Percentiles rank a stretch among this genome's conserved stretches.
These are phyloP conservation scores for Stictocephala bisonia DNA, from an alignment of 2,888 invertebrate genomes.

Conservation along the genomic window DNA sequence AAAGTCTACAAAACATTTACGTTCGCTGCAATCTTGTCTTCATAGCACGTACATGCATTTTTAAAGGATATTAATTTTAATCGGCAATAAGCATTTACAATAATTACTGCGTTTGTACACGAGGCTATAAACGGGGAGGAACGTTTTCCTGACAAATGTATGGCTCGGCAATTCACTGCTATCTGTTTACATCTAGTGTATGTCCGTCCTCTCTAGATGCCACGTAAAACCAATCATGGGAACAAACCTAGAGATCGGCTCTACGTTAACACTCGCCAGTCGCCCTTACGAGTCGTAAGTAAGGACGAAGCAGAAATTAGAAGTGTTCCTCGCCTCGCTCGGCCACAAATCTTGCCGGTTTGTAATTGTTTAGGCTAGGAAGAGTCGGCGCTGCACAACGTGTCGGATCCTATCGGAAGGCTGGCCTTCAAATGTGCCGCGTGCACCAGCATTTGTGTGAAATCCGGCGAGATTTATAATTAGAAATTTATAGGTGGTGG, in stretches of 20 bases:
- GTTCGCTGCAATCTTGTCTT: too few species aligned
- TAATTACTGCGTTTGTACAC: too few species aligned
- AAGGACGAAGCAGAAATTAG: slow-evolving; percentile 39
- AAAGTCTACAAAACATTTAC: too few species aligned
- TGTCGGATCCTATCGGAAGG: slow-evolving; percentile 41
- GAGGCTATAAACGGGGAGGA: too few species aligned
- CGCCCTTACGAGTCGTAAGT: slow-evolving; percentile 39
- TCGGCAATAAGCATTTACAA: too few species aligned
- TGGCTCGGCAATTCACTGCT: too few species aligned
- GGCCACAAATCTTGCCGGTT: slow-evolving; percentile 15
- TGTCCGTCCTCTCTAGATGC: too few species aligned
- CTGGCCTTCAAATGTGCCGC: slow-evolving; percentile 35
- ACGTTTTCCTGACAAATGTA: too few species aligned
- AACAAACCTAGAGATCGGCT: slow-evolving; percentile 37
- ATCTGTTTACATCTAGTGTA: too few species aligned
- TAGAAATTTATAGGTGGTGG: slow-evolving; percentile 54
- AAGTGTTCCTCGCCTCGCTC: slow-evolving; percentile 35
- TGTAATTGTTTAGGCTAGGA: slow-evolving; percentile 36
- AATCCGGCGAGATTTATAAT: slow-evolving; percentile 52
- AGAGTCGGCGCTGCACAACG: too few species aligned
- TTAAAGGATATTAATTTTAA: too few species aligned
- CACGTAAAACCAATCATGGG: slow-evolving; percentile 29
- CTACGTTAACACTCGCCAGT: slow-evolving; percentile 27
- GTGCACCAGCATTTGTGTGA: slow-evolving; percentile 45
- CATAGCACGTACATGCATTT: too few species aligned